Conservation (phyloP, 2,113 vertebrate species). For the Agapornis roseicollis region DNA sequence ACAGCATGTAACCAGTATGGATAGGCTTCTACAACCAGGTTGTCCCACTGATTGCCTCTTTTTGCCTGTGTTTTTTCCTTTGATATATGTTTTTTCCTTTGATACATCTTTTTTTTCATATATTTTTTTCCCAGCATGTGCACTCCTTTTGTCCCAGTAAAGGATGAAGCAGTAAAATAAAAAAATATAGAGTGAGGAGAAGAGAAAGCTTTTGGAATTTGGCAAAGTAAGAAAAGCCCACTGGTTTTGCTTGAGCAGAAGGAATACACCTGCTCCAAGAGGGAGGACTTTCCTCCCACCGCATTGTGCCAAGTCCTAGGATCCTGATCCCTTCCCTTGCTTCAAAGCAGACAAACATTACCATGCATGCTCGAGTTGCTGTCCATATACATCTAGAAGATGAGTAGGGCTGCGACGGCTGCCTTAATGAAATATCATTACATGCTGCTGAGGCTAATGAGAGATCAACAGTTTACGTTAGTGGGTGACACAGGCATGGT, state of each 20-base stretch:
- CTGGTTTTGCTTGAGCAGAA: slow-evolving; percentile 19
- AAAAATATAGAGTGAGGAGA: neutral
- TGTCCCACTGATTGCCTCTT: slow-evolving; percentile 24
- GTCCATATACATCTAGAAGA: slow-evolving; percentile 21
- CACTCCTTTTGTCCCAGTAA: slow-evolving; percentile 43
- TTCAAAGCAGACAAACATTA: slow-evolving; percentile 37
- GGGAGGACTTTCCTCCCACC: neutral
- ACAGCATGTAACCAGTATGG: slow-evolving; percentile 48
- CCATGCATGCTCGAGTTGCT: neutral
- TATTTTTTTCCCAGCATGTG: neutral
- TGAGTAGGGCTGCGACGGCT: slow-evolving; percentile 48
- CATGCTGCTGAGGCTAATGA: slow-evolving; percentile 42
- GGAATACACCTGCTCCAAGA: neutral
- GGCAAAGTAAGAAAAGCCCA: slow-evolving; percentile 37
- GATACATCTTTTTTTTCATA: neutral
- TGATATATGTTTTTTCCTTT: neutral
- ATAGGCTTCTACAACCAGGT: slow-evolving; percentile 56
- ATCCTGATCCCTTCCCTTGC: neutral
- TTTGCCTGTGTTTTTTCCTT: neutral
- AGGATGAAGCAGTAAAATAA: slow-evolving; percentile 17
- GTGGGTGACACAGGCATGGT: slow-evolving; percentile 43
- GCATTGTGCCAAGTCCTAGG: neutral
- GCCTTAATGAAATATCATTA: slow-evolving; percentile 36
- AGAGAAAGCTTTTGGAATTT: neutral
- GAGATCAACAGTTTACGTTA: slow-evolving; percentile 44